Base-by-base conservation (phyloP, 2,797 vertebrate species). In the Squalus acanthias region DNA sequence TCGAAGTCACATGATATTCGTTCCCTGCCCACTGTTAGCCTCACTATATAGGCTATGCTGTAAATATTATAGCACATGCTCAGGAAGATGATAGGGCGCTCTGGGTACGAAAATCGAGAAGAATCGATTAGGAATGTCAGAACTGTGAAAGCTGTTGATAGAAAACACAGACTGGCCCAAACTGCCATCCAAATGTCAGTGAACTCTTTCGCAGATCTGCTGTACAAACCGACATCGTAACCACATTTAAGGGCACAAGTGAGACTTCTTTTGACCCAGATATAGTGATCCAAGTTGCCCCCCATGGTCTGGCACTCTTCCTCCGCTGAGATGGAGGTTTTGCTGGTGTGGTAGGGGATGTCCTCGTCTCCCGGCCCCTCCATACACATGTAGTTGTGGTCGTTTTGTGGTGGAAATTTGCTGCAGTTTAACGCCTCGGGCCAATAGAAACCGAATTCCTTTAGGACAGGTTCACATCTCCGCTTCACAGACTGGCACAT, bases 1-100 rank as follows among this genome's bases (percentile, higher is more conserved):
- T 99, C 99, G 98, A 99, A 98, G 98, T 99, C 99, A 97, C 99
- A 99, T 97, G 99, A 99, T 98, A 99, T 99, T 96, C 99, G 99
- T 97, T 99, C 99, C 97, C 99, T 98, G 94, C 99, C 99, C 96
- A 99, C 98, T 69, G 99, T 99, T 97, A 99, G 97, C 96, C 99
- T 98, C 96, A 99, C 99, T 98, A 99, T 98, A 98, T 99, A 99
- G 97, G 99, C 99, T 92, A 99, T 99, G 97, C 99, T 99, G 98
- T 99, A 99, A 98, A 99, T 99, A 97, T 99, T 99, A 97, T 99
- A 99, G 98, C 99, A 99, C 99, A 99, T 99, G 97, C 99, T 99
- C 96, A 99, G 98, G 97, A 99, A 99, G 97, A 99, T 99, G 98
- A 99, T 99, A 97, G 99, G 99, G 91, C 99, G 98, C 97, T 99